These are phyloP conservation scores for Carcinoscorpius rotundicauda DNA, from an alignment of 1,140 invertebrate genomes.

Conservation along the genomic window DNA sequence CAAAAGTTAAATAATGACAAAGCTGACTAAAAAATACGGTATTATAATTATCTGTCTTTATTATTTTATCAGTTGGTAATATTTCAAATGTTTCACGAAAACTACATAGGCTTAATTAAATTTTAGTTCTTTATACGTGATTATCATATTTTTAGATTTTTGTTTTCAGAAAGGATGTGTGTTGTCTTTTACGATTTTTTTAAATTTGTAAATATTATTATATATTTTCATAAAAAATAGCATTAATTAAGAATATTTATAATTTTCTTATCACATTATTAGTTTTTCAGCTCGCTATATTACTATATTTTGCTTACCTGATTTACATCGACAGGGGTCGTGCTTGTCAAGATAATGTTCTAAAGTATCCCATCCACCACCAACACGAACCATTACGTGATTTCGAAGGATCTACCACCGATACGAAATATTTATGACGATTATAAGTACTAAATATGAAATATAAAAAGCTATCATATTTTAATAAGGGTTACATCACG, in stretches of 20 bases:
- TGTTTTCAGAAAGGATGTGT: background rate
- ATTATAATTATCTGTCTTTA: no score
- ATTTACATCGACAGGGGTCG: conserved; percentile 82
- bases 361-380: conserved; percentile 93
- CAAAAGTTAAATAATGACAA: no score
- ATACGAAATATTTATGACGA: no score
- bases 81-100: no score
- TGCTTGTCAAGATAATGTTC: conserved; percentile 93
- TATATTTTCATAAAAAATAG: background rate
- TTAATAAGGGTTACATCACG: no score
- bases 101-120: no score
- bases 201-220: background rate
- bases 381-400: conserved; percentile 95
- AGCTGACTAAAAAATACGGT: no score
- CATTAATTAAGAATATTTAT: background rate
- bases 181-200: background rate
- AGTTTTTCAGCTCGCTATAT: background rate
- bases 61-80: no score
- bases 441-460: no score
- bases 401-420: conserved; percentile 68
- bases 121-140: no score
- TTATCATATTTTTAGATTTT: no score
- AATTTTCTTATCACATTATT: background rate
- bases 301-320: conserved; percentile 33
- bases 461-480: no score